These are phyloP conservation scores for Phylloscopus trochilus DNA, from an alignment of 2,113 vertebrate species.

Conservation along the genomic window DNA sequence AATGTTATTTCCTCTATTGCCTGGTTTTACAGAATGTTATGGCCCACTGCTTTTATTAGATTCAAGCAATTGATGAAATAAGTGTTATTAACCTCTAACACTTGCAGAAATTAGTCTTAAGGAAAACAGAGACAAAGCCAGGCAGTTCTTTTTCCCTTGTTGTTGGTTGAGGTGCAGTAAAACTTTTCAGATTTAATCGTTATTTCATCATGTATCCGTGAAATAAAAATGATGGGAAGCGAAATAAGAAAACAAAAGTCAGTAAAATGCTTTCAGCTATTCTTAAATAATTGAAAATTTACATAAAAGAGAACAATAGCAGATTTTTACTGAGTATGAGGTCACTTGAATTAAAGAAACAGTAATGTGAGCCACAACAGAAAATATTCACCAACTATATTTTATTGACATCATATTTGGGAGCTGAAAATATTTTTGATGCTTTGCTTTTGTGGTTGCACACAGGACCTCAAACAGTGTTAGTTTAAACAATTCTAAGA, in stretches of 20 bases:
- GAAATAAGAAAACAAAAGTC: not conserved
- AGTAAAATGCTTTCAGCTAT: slow-evolving; percentile 4
- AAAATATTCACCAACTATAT: not conserved
- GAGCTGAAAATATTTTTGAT: not conserved
- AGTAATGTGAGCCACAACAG: not conserved
- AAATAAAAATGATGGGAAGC: not conserved
- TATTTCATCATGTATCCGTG: not conserved
- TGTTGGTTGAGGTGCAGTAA: not conserved
- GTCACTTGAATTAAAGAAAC: not conserved
- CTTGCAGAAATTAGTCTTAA: slow-evolving; percentile 69
- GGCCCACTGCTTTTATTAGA: slow-evolving; percentile 75
- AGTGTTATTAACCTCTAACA: slow-evolving; percentile 75
- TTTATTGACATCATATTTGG: not conserved
- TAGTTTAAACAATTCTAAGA: not conserved
- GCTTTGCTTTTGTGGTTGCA: not conserved
- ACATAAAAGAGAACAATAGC: not conserved
- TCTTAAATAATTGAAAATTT: not conserved
- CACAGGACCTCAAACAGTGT: not conserved
- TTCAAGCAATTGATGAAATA: slow-evolving; percentile 72
- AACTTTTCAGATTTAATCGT: slow-evolving; percentile 17
- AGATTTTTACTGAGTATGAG: not conserved
- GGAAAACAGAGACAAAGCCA: slow-evolving; percentile 49
- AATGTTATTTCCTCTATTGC: slow-evolving; percentile 72
- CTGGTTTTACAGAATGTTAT: slow-evolving; percentile 69
- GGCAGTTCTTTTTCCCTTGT: not conserved